Evolutionary conservation across 2,888 invertebrate genomes (phyloP).

Genomic region (Cheilosia pagana): DNA sequence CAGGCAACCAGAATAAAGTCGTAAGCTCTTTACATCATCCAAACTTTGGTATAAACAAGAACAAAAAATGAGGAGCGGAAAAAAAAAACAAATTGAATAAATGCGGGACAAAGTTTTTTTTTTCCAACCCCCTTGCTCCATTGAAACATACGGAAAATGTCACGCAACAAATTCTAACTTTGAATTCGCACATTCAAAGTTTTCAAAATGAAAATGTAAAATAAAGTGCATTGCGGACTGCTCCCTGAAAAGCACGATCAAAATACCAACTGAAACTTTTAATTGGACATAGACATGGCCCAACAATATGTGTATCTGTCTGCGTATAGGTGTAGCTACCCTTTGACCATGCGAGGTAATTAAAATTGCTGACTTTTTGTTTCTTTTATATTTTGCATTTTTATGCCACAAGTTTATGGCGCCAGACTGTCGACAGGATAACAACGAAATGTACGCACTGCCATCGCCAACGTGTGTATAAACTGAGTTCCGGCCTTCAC

Average conservation of each 20-base stretch:
- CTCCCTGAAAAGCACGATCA: neutral
- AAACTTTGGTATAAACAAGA: conserved; percentile 42
- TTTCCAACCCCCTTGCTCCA: neutral
- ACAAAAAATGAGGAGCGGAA: conserved; percentile 4
- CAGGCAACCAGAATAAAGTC: conserved; percentile 51
- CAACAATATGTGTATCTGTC: conserved; percentile 14
- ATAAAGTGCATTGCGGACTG: conserved; percentile 31
- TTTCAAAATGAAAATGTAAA: conserved; percentile 41
- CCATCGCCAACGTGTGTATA: neutral
- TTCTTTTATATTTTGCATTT: conserved; percentile 12
- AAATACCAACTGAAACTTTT: conserved; percentile 61
- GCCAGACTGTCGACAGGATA: conserved; percentile 48
- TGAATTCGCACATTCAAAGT: conserved; percentile 40
- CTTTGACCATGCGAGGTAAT: conserved; percentile 35
- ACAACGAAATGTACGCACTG: conserved; percentile 21
- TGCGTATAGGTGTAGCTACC: neutral
- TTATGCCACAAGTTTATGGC: conserved; percentile 14
- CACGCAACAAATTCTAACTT: conserved; percentile 60
- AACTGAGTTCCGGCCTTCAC: no score
- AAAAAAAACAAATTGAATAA: conserved; percentile 21
- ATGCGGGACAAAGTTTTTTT: conserved; percentile 51
- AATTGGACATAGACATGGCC: conserved; percentile 67
- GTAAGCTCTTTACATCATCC: conserved; percentile 57
- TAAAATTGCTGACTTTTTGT: conserved; percentile 25
- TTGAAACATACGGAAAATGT: conserved; percentile 37